Evolutionary conservation across 2,797 vertebrate species (phyloP).

Genomic region (Sarcoramphus papa): DNA sequence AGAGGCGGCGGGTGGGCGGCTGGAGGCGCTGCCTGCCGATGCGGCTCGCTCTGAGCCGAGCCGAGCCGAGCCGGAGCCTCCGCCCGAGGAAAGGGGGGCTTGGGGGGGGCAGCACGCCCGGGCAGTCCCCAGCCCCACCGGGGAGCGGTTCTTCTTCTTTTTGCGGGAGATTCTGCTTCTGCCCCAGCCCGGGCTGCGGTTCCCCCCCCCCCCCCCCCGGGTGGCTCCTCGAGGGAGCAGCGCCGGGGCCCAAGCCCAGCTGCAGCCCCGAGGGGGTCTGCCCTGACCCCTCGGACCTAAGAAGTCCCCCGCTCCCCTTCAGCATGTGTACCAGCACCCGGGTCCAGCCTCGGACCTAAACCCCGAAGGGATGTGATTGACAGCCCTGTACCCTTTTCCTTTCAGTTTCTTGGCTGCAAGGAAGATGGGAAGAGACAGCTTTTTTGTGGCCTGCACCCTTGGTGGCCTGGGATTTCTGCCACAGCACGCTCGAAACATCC

Average conservation of each 20-base stretch:
- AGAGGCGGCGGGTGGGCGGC: conserved; percentile 11
- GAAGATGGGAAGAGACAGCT: not conserved
- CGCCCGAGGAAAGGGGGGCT: not conserved
- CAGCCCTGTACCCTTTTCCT: not conserved
- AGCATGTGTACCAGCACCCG: not conserved
- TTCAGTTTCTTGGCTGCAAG: not conserved
- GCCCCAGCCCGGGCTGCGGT: no score
- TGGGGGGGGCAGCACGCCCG: not conserved
- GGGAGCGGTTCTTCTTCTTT: not conserved
- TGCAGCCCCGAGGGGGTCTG: not conserved
- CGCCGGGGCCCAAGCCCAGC: not conserved
- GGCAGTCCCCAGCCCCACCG: not conserved
- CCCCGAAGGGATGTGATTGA: not conserved
- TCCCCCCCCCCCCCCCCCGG: no score
- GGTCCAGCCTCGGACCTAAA: not conserved
- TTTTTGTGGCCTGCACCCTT: not conserved
- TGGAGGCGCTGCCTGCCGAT: not conserved
- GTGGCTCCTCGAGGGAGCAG: not conserved
- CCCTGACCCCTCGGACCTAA: not conserved
- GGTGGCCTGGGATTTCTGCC: not conserved
- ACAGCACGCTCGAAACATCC: not conserved
- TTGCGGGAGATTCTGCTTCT: not conserved
- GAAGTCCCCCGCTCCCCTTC: not conserved
- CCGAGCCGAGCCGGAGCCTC: not conserved
- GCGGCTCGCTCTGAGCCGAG: not conserved